Percentiles rank a stretch among this genome's conserved stretches.
phyloP scores from a whole-genome alignment of 2,113 vertebrate genomes.

The Gorsachius goisagi region DNA sequence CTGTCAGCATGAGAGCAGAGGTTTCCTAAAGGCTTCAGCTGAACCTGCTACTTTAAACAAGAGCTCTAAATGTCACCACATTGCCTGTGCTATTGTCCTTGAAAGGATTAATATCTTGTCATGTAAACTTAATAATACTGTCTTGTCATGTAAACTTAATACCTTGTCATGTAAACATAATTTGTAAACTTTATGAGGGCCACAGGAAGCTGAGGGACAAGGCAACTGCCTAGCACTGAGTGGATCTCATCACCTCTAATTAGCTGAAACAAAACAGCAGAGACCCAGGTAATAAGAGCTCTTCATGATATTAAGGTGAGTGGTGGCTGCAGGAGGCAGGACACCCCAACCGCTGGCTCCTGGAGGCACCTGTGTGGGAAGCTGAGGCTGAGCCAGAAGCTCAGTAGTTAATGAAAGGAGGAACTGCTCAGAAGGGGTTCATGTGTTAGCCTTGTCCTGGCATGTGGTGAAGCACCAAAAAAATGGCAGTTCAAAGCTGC shows the following conservation, averaged over 20 bases:
- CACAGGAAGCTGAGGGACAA: not conserved
- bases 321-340: not conserved
- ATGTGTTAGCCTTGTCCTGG: not conserved
- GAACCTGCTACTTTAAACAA: not conserved
- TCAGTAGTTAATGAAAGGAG: not conserved
- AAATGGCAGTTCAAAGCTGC: not conserved
- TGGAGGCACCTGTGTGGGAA: not conserved
- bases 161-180: not conserved
- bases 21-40: not conserved
- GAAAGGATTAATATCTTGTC: not conserved
- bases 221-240: not conserved
- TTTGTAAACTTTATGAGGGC: constrained; percentile 14
- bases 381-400: not conserved
- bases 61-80: not conserved
- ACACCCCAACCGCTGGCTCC: not conserved
- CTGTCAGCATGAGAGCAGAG: not conserved
- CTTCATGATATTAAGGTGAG: not conserved
- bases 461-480: too few relatives aligned
- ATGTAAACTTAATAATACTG: not conserved
- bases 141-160: too few relatives aligned
- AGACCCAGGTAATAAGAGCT: not conserved
- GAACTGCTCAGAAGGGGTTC: not conserved
- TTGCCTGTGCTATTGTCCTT: not conserved
- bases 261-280: constrained; percentile 12
- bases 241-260: constrained; percentile 16